Conservation (phyloP, 2,888 invertebrate species). For the Caenorhabditis imperialis region DNA sequence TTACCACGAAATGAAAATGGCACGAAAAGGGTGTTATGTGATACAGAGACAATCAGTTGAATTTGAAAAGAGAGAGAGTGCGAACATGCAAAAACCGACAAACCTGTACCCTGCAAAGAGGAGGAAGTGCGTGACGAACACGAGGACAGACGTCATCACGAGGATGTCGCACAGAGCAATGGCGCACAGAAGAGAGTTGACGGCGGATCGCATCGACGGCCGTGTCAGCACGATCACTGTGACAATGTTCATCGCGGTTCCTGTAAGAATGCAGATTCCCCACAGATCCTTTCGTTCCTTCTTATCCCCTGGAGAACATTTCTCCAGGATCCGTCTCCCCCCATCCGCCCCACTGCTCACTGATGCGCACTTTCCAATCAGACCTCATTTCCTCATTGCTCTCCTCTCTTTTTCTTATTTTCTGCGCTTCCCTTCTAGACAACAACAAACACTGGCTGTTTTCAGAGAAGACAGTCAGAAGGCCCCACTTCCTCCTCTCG, state of each 20-base stretch:
- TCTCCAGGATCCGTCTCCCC: constrained; percentile 5
- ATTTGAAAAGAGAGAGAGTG: too few species aligned
- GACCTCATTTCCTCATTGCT: constrained; percentile 23
- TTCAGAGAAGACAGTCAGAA: constrained; percentile 7
- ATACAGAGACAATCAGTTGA: too few species aligned
- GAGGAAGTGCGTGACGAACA: constrained; percentile 75
- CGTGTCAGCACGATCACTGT: constrained; percentile 76
- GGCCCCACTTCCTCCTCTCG: constrained; percentile 3
- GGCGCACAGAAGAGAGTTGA: constrained; percentile 71
- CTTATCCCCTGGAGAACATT: constrained; percentile 5
- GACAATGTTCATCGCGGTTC: constrained; percentile 74
- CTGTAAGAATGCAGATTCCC: constrained; percentile 24
- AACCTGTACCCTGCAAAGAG: constrained; percentile 67
- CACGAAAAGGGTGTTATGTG: too few species aligned
- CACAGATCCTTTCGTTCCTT: neutral
- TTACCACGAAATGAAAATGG: too few species aligned
- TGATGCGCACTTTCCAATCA: constrained; percentile 44
- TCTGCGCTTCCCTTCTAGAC: neutral
- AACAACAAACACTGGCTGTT: constrained; percentile 10
- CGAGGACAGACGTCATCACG: constrained; percentile 72
- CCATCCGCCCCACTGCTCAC: constrained; percentile 8
- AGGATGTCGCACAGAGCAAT: constrained; percentile 76
- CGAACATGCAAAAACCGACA: constrained; percentile 39
- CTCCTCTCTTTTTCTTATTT: constrained; percentile 5
- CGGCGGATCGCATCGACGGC: constrained; percentile 73